Evolutionary conservation across 2,797 vertebrate species (phyloP).

Genomic region (Siniperca obscura): DNA sequence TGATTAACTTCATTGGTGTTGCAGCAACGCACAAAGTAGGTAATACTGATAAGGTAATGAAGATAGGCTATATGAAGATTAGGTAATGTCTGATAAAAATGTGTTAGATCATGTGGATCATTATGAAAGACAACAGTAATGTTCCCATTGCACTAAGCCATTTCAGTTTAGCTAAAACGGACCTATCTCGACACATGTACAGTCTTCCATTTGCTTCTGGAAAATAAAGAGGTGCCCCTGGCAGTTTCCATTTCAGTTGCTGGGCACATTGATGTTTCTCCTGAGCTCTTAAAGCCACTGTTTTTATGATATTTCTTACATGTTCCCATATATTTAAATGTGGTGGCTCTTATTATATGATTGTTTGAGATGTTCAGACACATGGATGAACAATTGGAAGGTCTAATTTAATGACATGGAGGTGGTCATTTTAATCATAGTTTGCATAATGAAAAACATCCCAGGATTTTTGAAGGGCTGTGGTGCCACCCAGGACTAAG

Average conservation of each 20-base stretch:
- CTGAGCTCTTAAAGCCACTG: neutral
- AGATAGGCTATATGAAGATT: constrained; percentile 13
- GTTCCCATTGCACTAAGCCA: neutral
- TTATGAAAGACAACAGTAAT: neutral
- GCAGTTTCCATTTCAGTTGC: constrained; percentile 43
- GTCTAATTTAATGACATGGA: neutral
- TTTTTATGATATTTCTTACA: constrained; percentile 17
- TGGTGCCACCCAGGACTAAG: neutral
- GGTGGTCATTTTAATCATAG: constrained; percentile 9
- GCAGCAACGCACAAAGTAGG: neutral
- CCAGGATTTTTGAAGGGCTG: neutral
- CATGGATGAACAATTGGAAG: neutral
- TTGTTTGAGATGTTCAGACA: neutral
- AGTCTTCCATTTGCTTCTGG: constrained; percentile 34
- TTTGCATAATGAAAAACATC: neutral
- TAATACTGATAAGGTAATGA: constrained; percentile 31
- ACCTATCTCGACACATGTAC: constrained; percentile 14
- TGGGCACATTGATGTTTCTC: constrained; percentile 22
- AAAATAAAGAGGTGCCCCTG: constrained; percentile 34
- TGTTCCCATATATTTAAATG: neutral
- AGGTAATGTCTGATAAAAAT: constrained; percentile 25
- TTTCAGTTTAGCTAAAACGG: constrained; percentile 8
- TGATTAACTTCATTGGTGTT: constrained; percentile 6
- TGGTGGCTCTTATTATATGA: neutral
- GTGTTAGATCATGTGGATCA: neutral